Evolutionary conservation across 2,797 vertebrate species (phyloP).

Genomic region (Phoebastria nigripes): DNA sequence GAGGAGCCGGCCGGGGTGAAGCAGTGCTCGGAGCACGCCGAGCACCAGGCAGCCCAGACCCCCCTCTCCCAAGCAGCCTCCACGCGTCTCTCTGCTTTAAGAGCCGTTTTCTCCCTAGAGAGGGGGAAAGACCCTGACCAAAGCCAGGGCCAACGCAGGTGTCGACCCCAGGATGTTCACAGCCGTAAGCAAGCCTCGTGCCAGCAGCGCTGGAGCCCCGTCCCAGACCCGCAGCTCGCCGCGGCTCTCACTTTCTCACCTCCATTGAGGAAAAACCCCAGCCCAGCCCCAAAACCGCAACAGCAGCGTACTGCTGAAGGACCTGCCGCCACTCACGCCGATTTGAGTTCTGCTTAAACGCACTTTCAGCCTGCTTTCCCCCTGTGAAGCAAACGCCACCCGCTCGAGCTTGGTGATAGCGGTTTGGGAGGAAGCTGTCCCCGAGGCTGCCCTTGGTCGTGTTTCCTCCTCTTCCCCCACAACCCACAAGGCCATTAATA

Average conservation of each 20-base stretch:
- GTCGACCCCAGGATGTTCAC: rapidly evolving
- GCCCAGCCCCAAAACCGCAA: neutral
- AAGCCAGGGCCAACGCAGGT: neutral
- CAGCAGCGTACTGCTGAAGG: rapidly evolving
- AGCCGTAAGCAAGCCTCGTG: rapidly evolving
- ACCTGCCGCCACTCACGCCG: rapidly evolving
- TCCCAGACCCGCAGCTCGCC: neutral
- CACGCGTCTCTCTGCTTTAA: rapidly evolving
- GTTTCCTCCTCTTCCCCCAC: neutral
- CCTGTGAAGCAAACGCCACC: rapidly evolving
- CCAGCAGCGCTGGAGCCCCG: neutral
- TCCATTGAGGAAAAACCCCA: neutral
- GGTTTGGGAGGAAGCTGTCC: neutral
- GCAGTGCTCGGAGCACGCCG: rapidly evolving
- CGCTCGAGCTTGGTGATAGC: rapidly evolving
- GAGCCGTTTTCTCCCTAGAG: neutral
- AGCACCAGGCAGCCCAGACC: neutral
- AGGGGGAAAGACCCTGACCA: neutral
- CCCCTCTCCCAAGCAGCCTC: neutral
- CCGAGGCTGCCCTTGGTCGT: neutral
- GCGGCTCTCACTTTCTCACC: neutral
- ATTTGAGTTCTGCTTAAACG: neutral
- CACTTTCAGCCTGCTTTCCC: neutral
- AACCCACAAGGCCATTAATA: neutral
- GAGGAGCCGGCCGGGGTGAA: neutral